Percentiles rank a stretch among this genome's conserved stretches.
These are phyloP conservation scores for Rhinichthys klamathensis DNA, from an alignment of 2,113 vertebrate species.

Conservation along the genomic window DNA sequence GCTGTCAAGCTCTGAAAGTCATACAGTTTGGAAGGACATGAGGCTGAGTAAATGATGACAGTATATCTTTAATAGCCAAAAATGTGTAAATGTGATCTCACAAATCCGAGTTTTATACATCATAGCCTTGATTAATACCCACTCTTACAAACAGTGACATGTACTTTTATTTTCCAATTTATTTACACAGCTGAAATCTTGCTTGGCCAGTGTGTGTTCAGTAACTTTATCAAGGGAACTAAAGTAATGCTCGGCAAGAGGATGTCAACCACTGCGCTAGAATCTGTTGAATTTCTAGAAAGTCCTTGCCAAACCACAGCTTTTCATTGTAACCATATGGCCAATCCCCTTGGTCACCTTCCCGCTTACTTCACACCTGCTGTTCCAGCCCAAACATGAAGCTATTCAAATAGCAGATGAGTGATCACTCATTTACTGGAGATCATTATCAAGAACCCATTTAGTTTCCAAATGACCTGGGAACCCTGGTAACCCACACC, in stretches of 20 bases:
- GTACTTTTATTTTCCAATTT: slow-evolving; percentile 15
- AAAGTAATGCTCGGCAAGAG: slow-evolving; percentile 31
- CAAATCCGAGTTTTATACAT: slow-evolving; percentile 21
- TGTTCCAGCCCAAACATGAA: slow-evolving; percentile 15
- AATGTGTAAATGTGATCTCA: slow-evolving; percentile 24
- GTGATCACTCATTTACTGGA: slow-evolving; percentile 15
- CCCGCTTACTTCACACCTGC: slow-evolving; percentile 32
- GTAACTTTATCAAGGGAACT: slow-evolving; percentile 44
- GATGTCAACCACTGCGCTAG: slow-evolving; percentile 33
- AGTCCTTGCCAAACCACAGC: slow-evolving; percentile 39
- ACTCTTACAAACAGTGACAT: slow-evolving; percentile 29
- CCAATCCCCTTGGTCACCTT: slow-evolving; percentile 21
- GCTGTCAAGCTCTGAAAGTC: neutral
- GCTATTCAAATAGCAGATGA: slow-evolving; percentile 31
- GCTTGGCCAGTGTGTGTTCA: slow-evolving; percentile 25
- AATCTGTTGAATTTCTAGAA: slow-evolving; percentile 47
- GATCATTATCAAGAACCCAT: slow-evolving; percentile 36
- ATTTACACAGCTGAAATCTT: slow-evolving; percentile 48
- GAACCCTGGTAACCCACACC: slow-evolving; percentile 9
- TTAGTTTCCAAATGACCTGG: slow-evolving; percentile 1
- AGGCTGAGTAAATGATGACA: neutral
- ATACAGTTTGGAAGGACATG: neutral
- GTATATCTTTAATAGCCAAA: neutral
- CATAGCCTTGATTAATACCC: slow-evolving; percentile 42
- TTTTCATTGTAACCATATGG: slow-evolving; percentile 54